phyloP scores from a whole-genome alignment of 2,797 vertebrate genomes.

The Pseudochaenichthys georgianus region DNA sequence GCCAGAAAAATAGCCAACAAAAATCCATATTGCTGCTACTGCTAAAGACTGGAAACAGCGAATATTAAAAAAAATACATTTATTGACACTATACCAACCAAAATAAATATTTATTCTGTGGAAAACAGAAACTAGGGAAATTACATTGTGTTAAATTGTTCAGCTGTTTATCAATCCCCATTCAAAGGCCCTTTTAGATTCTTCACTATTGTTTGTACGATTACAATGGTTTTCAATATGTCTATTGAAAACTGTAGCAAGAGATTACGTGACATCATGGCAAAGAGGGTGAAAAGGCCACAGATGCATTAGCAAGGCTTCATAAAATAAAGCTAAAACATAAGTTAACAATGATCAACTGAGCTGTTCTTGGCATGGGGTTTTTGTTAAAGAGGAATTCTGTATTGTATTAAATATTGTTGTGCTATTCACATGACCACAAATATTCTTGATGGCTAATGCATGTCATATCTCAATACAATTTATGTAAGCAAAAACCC shows the following conservation, averaged over 20 bases:
- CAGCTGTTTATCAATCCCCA: constrained; percentile 79
- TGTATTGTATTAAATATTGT: background rate
- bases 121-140: constrained; percentile 71
- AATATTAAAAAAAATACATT: constrained; percentile 49
- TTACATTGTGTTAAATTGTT: constrained; percentile 79
- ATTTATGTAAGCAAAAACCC: background rate
- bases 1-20: constrained; percentile 14
- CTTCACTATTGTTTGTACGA: constrained; percentile 66
- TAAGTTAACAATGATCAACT: constrained; percentile 10
- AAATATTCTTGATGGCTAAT: background rate
- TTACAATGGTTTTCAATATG: constrained; percentile 73
- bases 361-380: background rate
- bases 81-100: constrained; percentile 17
- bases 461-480: background rate
- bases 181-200: constrained; percentile 60
- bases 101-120: constrained; percentile 73
- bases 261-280: constrained; percentile 68
- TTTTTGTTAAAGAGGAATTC: background rate
- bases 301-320: constrained; percentile 9
- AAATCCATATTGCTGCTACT: constrained; percentile 11
- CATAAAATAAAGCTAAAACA: constrained; percentile 6
- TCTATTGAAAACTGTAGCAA: constrained; percentile 61
- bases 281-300: constrained; percentile 75
- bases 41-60: constrained; percentile 24
- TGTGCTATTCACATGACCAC: background rate